phyloP scores from a whole-genome alignment of 2,113 vertebrate species.

The Phyllostomus hastatus region DNA sequence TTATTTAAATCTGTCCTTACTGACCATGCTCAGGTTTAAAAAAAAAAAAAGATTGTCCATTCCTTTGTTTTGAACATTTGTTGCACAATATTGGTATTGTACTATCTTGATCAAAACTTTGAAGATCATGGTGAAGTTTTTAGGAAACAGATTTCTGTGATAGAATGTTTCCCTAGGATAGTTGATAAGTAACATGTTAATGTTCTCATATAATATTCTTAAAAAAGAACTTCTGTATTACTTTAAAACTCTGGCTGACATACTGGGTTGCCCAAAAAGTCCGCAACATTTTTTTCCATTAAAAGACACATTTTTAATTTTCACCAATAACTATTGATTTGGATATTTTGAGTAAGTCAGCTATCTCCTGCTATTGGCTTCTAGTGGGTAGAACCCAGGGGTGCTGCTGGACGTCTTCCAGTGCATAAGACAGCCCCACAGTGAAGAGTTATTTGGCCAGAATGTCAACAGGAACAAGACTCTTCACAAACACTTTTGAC shows the following conservation, averaged over 20 bases:
- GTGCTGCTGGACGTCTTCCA: too few species aligned
- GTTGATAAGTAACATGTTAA: not conserved
- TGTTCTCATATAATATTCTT: not conserved
- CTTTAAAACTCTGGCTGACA: not conserved
- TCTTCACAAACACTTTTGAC: too few species aligned
- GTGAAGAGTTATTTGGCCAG: too few species aligned
- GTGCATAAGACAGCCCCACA: too few species aligned
- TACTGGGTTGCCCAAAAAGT: too few species aligned
- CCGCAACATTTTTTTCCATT: too few species aligned
- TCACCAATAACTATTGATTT: too few species aligned
- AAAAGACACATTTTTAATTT: too few species aligned
- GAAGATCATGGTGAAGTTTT: not conserved
- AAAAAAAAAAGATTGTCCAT: not conserved
- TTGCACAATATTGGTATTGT: not conserved
- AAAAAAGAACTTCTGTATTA: not conserved
- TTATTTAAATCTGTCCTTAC: conserved; percentile 14
- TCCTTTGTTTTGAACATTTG: conserved; percentile 29
- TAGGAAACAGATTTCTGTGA: conserved; percentile 22
- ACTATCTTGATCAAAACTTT: conserved; percentile 35
- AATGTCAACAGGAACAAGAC: too few species aligned
- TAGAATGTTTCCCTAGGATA: conserved; percentile 18
- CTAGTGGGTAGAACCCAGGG: too few species aligned
- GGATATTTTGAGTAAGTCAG: too few species aligned
- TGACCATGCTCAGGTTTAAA: not conserved
- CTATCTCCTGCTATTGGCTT: too few species aligned